Evolutionary conservation across 2,797 vertebrate genomes (phyloP), one percentile per base, ranked within the genome.

Genomic region (Myotis myotis): DNA sequence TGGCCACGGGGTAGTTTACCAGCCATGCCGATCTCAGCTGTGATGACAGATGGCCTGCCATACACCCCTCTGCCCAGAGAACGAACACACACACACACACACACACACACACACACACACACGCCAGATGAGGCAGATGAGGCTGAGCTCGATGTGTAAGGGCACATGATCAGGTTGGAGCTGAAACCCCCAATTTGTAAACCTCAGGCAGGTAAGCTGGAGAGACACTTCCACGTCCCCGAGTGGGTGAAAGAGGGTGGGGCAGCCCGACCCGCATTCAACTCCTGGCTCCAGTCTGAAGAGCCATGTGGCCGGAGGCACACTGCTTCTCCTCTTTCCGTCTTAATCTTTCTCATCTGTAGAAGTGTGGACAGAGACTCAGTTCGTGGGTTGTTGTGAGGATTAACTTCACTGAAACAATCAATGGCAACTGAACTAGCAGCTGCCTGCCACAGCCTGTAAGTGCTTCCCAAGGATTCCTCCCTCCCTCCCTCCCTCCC

Each of bases 1-100:
- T 96, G 89, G 89, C 87, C 53, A n/a, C 3, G 8, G 78, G 76
- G 87, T 62, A 95, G 68, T 95, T 93, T 75, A 87, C 38, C 94
- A 84, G 74, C 71, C 19, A 41, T 0, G 2, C 36, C 11, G 7
- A 10, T 80, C 81, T 91, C 64, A 38, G 87, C 25, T 82, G 33
- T 7, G n/a, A 90, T 89, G 94, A 95, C 94, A 97, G 96, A 92
- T 83, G 81, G 60, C 28, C 19, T 5, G 4, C 36, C 10, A 15
- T 36, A 38, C 22, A 64, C 3, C 38, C 4, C 47, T 95, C 47
- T 75, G 66, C 66, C 41, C 51, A 57, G 66, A 70, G 28, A 49
- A 86, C 15, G 41, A 53, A 75, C 28, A 38, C 51, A 28, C 47
- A 22, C 30, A 25, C 4, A 2, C 16, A 38, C 17, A 23, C 6